Evolutionary conservation across 2,113 vertebrate genomes (phyloP), one percentile per base, ranked within the genome.

Genomic region (Caranx melampygus): DNA sequence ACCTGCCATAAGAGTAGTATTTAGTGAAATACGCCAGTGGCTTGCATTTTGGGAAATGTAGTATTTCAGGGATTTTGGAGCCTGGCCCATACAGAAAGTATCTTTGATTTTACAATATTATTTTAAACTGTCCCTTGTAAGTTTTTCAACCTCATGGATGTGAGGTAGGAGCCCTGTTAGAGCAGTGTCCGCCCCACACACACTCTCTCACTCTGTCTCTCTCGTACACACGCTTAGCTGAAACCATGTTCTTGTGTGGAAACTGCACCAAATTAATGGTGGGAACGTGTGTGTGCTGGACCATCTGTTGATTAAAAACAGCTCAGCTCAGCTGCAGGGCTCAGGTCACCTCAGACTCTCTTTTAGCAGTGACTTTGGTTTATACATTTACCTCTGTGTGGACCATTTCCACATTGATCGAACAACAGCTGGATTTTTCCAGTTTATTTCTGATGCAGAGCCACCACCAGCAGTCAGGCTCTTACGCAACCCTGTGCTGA

Each of bases 401-500:
- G 59, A 70, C 58, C 20, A 0, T 61, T 68, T 75, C 75, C 60
- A 79, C 59, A 70, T 61, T 61, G 69, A 75, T 86, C 65, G 20
- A 54, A 72, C 33, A 18, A 18, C 12, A 61, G 55, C 57, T 1
- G 26, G 70, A 16, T 72, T 78, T 82, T 82, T 87, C 81, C 72
- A 79, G 62, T 75, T 82, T 72, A 31, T 47, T 6, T 71, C 20
- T 13, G 31, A 21, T 26, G 21, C 47, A 71, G 18, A 35, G 11
- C 42, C 58, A 65, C 45, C 62, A 55, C 49, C 21, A 75, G 54
- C 65, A 61, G 78, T 33, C 42, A 21, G 26, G 4, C 47, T 71
- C 58, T 92, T 90, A 73, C 40, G 78, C 63, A 86, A 88, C 64
- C 5, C 2, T 2, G 52, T 20, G 44, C 44, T 72, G 65, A 83